Conservation (phyloP, 2,888 invertebrate genomes). For the Tenthredo notha region DNA sequence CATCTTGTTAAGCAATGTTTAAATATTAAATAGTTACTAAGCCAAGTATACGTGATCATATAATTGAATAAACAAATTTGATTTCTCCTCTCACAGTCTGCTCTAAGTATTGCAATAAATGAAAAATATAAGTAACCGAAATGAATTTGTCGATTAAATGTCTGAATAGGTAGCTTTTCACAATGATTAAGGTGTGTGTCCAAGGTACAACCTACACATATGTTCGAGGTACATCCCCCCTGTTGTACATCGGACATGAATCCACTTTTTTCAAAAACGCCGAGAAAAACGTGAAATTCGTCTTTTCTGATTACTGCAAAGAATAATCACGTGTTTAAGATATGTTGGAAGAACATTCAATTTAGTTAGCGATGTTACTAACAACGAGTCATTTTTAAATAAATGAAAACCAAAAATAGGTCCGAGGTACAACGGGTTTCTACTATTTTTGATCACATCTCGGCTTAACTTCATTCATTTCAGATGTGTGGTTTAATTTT, state of each 20-base stretch:
- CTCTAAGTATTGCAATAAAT: neutral
- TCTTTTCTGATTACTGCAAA: neutral
- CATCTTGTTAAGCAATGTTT: neutral
- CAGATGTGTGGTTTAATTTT: too few species aligned
- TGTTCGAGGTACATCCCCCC: conserved; percentile 27
- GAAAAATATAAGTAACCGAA: neutral
- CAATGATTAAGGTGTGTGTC: conserved; percentile 1
- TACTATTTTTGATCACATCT: too few species aligned
- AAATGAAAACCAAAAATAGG: conserved; percentile 33
- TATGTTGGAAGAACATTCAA: conserved; percentile 17
- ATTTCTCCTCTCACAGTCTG: neutral
- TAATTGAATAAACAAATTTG: conserved; percentile 5
- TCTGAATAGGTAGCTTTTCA: neutral
- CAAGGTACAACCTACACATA: conserved; percentile 41
- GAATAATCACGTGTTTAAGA: conserved; percentile 11
- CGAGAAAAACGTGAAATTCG: neutral
- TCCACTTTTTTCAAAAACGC: conserved; percentile 4
- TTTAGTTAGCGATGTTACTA: neutral
- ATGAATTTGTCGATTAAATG: neutral
- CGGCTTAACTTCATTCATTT: too few species aligned
- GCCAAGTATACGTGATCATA: neutral
- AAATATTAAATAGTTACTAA: neutral
- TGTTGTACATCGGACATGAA: neutral
- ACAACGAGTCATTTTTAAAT: conserved; percentile 7
- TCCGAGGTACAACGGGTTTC: conserved; percentile 34